Evolutionary conservation across 2,888 invertebrate genomes (phyloP).

Genomic region (Lycia hirtaria): DNA sequence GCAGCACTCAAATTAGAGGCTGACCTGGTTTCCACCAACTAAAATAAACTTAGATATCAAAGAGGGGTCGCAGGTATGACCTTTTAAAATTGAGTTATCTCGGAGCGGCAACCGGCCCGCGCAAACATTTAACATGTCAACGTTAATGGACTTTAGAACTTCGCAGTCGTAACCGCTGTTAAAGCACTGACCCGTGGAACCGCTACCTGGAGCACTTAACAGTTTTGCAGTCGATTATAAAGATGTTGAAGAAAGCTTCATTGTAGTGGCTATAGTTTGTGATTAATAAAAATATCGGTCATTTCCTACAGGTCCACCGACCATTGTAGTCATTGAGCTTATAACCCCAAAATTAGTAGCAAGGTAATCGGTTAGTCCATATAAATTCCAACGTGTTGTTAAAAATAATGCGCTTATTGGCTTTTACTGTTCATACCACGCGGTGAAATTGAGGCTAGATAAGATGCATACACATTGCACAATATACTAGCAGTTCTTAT

Average conservation of each 20-base stretch:
- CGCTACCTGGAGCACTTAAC: not conserved
- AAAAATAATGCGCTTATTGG: too few relatives aligned
- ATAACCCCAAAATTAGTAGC: too few relatives aligned
- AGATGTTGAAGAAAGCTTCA: not conserved
- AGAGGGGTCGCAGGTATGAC: conserved; percentile 45
- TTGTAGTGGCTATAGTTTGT: too few relatives aligned
- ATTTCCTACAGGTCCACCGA: too few relatives aligned
- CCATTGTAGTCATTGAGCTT: too few relatives aligned
- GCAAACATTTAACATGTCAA: conserved; percentile 32
- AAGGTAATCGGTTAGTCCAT: too few relatives aligned
- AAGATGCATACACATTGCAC: too few relatives aligned
- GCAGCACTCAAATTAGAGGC: conserved; percentile 62
- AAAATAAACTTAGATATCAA: conserved; percentile 60
- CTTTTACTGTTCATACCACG: too few relatives aligned
- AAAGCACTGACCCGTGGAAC: not conserved
- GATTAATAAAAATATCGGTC: too few relatives aligned
- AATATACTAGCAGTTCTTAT: too few relatives aligned
- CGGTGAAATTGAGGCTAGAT: too few relatives aligned
- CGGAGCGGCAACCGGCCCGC: conserved; percentile 27
- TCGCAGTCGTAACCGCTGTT: conserved; percentile 5
- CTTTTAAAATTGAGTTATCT: conserved; percentile 45
- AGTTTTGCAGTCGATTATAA: not conserved
- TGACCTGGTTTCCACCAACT: conserved; percentile 58
- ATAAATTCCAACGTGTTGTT: too few relatives aligned
- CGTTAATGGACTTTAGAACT: conserved; percentile 24